Evolutionary conservation across 2,113 vertebrate species (phyloP), one percentile per base, ranked within the genome.

Genomic region (Callaeas wilsoni): DNA sequence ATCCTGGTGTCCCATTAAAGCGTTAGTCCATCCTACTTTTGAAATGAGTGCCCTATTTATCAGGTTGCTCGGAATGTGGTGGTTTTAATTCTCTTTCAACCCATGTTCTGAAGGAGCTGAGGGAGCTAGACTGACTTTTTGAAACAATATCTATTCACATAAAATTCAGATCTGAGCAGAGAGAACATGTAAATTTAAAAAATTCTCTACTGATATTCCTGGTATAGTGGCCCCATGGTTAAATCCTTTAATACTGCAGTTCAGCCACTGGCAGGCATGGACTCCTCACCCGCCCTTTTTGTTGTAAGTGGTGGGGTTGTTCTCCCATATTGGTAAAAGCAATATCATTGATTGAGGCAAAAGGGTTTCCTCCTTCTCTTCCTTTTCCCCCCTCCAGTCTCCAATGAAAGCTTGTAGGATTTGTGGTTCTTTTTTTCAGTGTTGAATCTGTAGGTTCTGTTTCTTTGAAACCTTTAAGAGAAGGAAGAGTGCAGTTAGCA

Each of bases 241-340:
- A 62, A 70, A 70, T 30, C 8, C 20, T 41, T 82, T 26, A 41
- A 33, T 46, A 37, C 15, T 68, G 10, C 21, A n/a, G 7, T 32
- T 86, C 25, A 67, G 2, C 2, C 23, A 47, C 33, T 0, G 3
- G 12, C 8, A 50, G 13, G 18, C 12, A n/a, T 11, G 39, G 74
- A 16, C 13, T 39, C 10, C 30, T 52, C 12, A 8, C 2, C 4
- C 2, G 68, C 10, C 16, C 10, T 67, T 49, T 64, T 55, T n/a
- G 10, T 15, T 52, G 4, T 5, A 57, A 12, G 7, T 53, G 16
- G 2, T 64, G 10, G 0, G 52, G 21, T 0, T 55, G 3, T 39
- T 30, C 3, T 7, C 4, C 7, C 7, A 13, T 27, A 5, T 15
- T 29, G 44, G 23, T 81, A 50, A 68, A 59, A 87, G 11, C 22